These are phyloP conservation scores for Telmatherina bonti DNA, from an alignment of 2,797 vertebrate species.

Conservation along the genomic window DNA sequence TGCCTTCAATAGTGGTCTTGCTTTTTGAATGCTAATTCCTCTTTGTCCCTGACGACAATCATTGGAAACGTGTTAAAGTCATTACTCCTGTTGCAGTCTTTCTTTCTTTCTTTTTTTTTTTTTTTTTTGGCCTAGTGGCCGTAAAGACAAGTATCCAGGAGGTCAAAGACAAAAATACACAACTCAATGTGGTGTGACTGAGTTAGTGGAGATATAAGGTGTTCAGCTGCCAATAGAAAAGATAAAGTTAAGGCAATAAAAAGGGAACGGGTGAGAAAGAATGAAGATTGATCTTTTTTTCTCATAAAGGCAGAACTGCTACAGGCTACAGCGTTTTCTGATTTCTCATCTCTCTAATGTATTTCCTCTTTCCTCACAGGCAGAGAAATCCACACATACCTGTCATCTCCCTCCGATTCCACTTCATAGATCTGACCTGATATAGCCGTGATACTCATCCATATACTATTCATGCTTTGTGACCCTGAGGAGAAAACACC, in stretches of 20 bases:
- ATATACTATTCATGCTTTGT: background rate
- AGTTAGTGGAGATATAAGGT: background rate
- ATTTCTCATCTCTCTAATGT: background rate
- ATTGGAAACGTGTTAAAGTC: too few relatives aligned
- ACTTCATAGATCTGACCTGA: slow-evolving; percentile 4
- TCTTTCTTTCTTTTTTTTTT: background rate
- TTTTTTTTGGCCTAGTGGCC: too few relatives aligned
- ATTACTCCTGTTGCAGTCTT: too few relatives aligned
- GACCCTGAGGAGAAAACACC: background rate
- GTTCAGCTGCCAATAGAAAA: background rate
- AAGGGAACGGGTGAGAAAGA: background rate
- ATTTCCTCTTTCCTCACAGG: background rate
- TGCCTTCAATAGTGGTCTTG: too few relatives aligned
- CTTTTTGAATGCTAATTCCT: too few relatives aligned
- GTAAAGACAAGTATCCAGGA: too few relatives aligned
- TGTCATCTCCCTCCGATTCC: background rate
- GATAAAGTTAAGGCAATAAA: background rate
- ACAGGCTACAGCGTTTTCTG: background rate
- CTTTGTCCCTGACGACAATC: too few relatives aligned
- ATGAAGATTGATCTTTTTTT: background rate
- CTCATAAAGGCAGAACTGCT: background rate
- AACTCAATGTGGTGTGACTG: background rate
- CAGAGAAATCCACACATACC: background rate
- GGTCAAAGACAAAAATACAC: background rate
- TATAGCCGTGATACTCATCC: background rate